A percentile compares a stretch with the other conserved stretches of the same genome.
phyloP scores from a whole-genome alignment of 1,140 invertebrate species.

The Meloidogyne exigua region DNA sequence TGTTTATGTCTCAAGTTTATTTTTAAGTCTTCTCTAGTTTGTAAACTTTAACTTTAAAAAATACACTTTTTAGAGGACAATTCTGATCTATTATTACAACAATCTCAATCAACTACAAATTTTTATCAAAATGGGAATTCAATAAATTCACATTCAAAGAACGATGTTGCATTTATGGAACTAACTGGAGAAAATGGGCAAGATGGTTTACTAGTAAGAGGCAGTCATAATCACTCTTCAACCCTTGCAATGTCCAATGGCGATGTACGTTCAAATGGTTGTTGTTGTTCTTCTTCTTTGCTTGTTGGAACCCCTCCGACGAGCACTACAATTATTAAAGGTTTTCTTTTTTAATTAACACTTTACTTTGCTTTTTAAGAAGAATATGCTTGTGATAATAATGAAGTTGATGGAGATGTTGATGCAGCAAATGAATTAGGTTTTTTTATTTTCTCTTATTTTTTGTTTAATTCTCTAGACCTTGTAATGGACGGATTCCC shows the following conservation, averaged over 20 bases:
- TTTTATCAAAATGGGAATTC: slow-evolving; percentile 5
- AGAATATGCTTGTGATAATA: not conserved
- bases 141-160: not conserved
- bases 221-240: not conserved
- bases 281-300: too few relatives aligned
- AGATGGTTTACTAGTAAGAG: not conserved
- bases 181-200: not conserved
- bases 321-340: slow-evolving; percentile 39
- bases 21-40: not conserved
- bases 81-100: not conserved
- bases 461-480: too few relatives aligned
- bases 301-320: slow-evolving; percentile 39
- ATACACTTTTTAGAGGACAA: too few relatives aligned
- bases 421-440: not conserved
- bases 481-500: not conserved
- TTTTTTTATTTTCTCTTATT: too few relatives aligned
- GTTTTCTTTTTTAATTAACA: slow-evolving; percentile 2
- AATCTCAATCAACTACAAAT: not conserved
- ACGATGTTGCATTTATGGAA: slow-evolving; percentile 18
- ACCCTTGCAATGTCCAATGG: slow-evolving; percentile 27
- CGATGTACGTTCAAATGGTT: not conserved
- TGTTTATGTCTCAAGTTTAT: not conserved
- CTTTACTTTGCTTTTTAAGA: too few relatives aligned
- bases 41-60: not conserved
- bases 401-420: not conserved